These are phyloP conservation scores for Hydrotaea cyrtoneurina DNA, from an alignment of 2,888 invertebrate genomes.

Conservation along the genomic window DNA sequence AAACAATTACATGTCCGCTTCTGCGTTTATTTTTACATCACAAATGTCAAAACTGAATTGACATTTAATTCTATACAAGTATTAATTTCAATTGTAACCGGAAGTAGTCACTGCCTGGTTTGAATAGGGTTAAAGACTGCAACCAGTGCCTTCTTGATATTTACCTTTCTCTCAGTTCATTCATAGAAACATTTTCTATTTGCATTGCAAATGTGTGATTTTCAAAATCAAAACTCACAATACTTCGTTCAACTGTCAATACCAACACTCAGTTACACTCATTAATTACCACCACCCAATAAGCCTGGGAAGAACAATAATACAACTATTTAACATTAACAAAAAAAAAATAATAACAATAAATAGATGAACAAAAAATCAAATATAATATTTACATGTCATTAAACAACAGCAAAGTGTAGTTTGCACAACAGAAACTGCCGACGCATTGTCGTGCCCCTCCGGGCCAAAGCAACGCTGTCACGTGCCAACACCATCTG, in stretches of 20 bases:
- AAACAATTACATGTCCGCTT: too few species aligned
- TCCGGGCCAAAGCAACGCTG: neutral
- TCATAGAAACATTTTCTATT: neutral
- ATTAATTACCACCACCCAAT: neutral
- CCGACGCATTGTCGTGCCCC: neutral
- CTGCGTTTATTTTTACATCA: too few species aligned
- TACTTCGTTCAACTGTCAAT: neutral
- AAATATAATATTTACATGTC: neutral
- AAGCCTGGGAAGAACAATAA: neutral
- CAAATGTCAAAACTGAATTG: too few species aligned
- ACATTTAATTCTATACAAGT: too few species aligned
- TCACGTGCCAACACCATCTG: neutral
- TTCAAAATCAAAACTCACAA: neutral
- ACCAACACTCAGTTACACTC: neutral
- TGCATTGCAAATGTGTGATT: conserved; percentile 2
- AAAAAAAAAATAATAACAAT: neutral
- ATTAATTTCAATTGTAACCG: too few species aligned
- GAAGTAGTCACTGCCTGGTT: too few species aligned
- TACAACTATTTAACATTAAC: neutral
- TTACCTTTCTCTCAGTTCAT: neutral
- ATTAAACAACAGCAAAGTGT: neutral
- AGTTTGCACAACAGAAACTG: neutral
- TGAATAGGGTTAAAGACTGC: too few species aligned
- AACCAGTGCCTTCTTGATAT: neutral
- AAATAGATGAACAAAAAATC: neutral